Percentiles rank a stretch among this genome's conserved stretches.
Evolutionary conservation across 2,888 invertebrate species (phyloP).

Genomic region (Coelopa pilipes): DNA sequence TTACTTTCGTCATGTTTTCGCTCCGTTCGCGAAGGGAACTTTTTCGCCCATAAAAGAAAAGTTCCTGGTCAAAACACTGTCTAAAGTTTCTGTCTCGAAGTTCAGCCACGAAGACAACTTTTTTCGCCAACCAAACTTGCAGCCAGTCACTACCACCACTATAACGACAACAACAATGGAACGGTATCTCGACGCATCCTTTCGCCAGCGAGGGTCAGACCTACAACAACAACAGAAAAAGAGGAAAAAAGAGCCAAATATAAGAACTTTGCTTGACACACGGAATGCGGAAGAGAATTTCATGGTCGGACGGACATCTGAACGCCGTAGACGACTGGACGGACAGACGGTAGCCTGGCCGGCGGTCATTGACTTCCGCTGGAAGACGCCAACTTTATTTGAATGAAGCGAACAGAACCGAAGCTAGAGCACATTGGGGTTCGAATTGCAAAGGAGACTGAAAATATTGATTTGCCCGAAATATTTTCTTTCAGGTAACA

Average conservation of each 20-base stretch:
- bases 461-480: conserved; percentile 41
- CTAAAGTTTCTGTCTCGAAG: conserved; percentile 25
- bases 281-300: too few relatives aligned
- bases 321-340: too few relatives aligned
- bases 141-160: not conserved
- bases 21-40: not conserved
- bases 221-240: too few relatives aligned
- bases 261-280: too few relatives aligned
- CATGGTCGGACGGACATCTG: too few relatives aligned
- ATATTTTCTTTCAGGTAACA: not conserved
- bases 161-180: too few relatives aligned
- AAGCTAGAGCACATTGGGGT: too few relatives aligned
- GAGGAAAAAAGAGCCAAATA: too few relatives aligned
- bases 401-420: not conserved
- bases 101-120: not conserved
- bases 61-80: conserved; percentile 22
- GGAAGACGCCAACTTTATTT: not conserved
- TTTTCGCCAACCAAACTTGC: not conserved
- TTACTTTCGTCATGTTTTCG: not conserved
- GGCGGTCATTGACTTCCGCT: conserved; percentile 11
- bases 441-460: not conserved
- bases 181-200: too few relatives aligned
- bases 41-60: not conserved
- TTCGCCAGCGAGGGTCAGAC: too few relatives aligned
- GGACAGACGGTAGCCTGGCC: too few relatives aligned